Conservation (phyloP, 2,797 vertebrate genomes). For the Xenentodon cancila region DNA sequence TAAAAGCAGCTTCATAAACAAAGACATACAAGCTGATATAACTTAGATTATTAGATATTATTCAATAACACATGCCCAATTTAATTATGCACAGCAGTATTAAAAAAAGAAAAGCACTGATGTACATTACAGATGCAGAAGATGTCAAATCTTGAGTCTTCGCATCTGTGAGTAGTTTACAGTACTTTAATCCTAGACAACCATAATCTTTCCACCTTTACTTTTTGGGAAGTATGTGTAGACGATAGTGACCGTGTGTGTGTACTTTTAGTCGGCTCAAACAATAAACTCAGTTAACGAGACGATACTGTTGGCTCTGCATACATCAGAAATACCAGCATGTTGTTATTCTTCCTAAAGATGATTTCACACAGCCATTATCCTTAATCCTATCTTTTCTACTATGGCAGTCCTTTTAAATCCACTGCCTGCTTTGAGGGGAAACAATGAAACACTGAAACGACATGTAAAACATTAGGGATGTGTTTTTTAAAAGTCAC, state of each 20-base stretch:
- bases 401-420: constrained; percentile 7
- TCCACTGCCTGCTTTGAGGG: constrained; percentile 3
- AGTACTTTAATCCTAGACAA: too few relatives aligned
- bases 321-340: not conserved
- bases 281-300: not conserved
- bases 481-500: constrained; percentile 10
- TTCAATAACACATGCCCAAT: too few relatives aligned
- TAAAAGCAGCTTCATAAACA: too few relatives aligned
- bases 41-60: too few relatives aligned
- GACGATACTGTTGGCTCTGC: not conserved
- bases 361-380: constrained; percentile 28
- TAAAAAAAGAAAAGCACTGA: too few relatives aligned
- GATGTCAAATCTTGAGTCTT: too few relatives aligned
- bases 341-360: constrained; percentile 5
- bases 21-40: too few relatives aligned
- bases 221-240: not conserved
- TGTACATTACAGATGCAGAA: too few relatives aligned
- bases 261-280: constrained; percentile 3
- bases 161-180: too few relatives aligned
- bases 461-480: constrained; percentile 16
- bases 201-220: too few relatives aligned
- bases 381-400: constrained; percentile 9
- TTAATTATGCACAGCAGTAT: too few relatives aligned
- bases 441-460: constrained; percentile 2
- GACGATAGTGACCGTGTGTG: not conserved